Percentiles rank a stretch among this genome's conserved stretches.
Evolutionary conservation across 2,888 invertebrate genomes (phyloP).

Genomic region (Metallyticus violacea): DNA sequence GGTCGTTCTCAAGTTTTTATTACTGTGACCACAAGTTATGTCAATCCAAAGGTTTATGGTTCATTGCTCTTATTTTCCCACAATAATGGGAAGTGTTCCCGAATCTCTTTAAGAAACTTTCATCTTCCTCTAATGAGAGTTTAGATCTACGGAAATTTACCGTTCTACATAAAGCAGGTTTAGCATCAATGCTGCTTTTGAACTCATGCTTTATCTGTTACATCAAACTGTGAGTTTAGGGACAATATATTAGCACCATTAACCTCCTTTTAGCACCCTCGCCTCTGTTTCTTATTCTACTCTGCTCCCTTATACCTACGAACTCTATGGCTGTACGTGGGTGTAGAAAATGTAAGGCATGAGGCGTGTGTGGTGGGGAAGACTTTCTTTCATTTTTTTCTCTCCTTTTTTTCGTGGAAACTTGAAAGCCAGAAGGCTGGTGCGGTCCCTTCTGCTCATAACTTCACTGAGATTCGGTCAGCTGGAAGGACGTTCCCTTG

Average conservation of each 20-base stretch:
- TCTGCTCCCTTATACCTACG: background rate
- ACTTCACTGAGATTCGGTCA: slow-evolving; percentile 1
- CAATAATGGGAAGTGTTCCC: too few relatives aligned
- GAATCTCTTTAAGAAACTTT: too few relatives aligned
- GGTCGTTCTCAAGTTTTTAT: too few relatives aligned
- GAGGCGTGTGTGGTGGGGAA: too few relatives aligned
- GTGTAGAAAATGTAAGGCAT: background rate
- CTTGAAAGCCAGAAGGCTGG: background rate
- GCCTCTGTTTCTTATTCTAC: background rate
- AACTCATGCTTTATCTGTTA: background rate
- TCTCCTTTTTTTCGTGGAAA: too few relatives aligned
- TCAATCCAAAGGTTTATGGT: too few relatives aligned
- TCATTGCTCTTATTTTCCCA: too few relatives aligned
- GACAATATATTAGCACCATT: background rate
- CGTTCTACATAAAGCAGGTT: background rate
- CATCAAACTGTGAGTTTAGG: background rate
- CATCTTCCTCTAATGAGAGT: too few relatives aligned
- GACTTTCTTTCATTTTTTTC: too few relatives aligned
- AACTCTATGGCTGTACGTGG: background rate
- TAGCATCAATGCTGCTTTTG: background rate
- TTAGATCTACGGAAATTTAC: background rate
- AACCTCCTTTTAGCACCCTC: background rate
- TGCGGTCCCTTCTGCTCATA: background rate
- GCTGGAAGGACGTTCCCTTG: background rate
- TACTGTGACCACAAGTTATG: too few relatives aligned